A percentile compares a stretch with the other conserved stretches of the same genome.
Conservation (phyloP, 2,888 invertebrate species). For the Dicyrtomina minuta region DNA sequence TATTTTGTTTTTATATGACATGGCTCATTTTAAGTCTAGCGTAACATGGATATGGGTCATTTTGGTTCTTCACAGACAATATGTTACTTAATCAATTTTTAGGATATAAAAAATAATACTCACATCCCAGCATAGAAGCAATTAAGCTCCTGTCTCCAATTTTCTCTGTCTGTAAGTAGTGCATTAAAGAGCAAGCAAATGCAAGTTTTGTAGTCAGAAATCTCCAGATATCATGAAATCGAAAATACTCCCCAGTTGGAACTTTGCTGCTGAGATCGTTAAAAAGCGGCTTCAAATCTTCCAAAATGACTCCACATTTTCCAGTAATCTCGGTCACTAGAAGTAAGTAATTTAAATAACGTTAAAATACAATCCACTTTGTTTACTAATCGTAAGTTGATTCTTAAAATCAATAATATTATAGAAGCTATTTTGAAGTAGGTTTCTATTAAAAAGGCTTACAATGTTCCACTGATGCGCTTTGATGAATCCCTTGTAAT, state of each 20-base stretch:
- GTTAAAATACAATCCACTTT: too few relatives aligned
- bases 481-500: conserved; percentile 35
- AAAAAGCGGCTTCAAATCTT: conserved; percentile 66
- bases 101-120: too few relatives aligned
- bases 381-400: too few relatives aligned
- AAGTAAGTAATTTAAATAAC: not conserved
- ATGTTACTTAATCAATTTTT: too few relatives aligned
- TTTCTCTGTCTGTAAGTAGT: conserved; percentile 77
- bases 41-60: too few relatives aligned
- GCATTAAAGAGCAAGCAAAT: conserved; percentile 72
- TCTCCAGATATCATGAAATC: conserved; percentile 86
- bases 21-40: too few relatives aligned
- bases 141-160: conserved; percentile 73
- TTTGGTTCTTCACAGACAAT: too few relatives aligned
- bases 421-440: too few relatives aligned
- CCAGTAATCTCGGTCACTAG: conserved; percentile 20
- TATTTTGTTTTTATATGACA: too few relatives aligned
- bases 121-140: conserved; percentile 76
- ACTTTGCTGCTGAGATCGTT: conserved; percentile 66
- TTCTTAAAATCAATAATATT: too few relatives aligned
- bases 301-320: conserved; percentile 4
- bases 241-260: conserved; percentile 77
- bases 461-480: not conserved
- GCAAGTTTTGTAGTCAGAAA: conserved; percentile 77
- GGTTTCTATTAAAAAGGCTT: too few relatives aligned